Evolutionary conservation across 1,140 invertebrate genomes (phyloP).

Genomic region (Aphaenogaster ashmeadi): DNA sequence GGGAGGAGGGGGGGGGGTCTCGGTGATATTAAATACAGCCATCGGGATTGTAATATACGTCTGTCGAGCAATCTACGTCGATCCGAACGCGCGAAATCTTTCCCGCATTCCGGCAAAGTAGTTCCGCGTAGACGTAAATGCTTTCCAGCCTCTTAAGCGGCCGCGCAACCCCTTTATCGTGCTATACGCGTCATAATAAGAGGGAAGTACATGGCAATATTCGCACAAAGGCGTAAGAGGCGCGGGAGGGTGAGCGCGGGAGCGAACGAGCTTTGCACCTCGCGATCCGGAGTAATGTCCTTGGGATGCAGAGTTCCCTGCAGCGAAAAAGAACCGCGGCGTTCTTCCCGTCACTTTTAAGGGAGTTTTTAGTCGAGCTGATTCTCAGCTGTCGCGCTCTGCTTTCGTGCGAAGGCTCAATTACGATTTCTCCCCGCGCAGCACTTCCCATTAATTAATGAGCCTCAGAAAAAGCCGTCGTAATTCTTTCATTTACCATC

Average conservation of each 20-base stretch:
- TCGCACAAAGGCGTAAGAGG: conserved; percentile 30
- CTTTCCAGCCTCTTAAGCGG: conserved; percentile 28
- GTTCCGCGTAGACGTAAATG: conserved; percentile 24
- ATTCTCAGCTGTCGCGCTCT: background rate
- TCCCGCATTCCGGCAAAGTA: conserved; percentile 24
- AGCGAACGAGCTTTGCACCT: conserved; percentile 37
- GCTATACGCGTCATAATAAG: conserved; percentile 40
- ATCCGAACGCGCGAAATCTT: conserved; percentile 28
- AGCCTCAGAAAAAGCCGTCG: background rate
- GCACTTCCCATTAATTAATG: background rate
- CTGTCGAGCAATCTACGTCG: background rate
- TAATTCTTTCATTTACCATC: conserved; percentile 16
- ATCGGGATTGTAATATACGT: background rate
- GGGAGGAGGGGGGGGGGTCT: background rate
- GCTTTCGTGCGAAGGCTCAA: background rate
- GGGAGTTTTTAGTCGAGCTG: background rate
- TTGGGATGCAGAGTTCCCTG: background rate
- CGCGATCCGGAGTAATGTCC: conserved; percentile 23
- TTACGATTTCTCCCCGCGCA: background rate
- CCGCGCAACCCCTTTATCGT: conserved; percentile 32
- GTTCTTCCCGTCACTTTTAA: background rate
- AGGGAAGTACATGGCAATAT: conserved; percentile 46
- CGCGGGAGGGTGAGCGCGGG: background rate
- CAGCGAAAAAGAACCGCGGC: background rate
- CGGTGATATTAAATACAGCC: background rate